Percentiles rank a stretch among this genome's conserved stretches.
Conservation (phyloP, 2,113 vertebrate genomes). For the Procavia capensis region DNA sequence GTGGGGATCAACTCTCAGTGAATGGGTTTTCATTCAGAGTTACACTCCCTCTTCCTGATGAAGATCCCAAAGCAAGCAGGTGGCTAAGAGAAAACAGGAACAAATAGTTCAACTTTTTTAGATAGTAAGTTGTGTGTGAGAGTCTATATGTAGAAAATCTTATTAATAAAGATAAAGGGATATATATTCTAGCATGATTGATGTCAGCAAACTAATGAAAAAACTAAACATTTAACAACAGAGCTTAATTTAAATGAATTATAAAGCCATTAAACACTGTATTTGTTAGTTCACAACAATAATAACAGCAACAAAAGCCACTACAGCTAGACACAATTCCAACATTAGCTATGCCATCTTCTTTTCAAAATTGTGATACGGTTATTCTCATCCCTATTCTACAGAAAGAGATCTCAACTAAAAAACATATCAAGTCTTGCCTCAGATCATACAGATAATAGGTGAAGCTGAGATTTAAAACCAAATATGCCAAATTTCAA, state of each 20-base stretch:
- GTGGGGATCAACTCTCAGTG: too few species aligned
- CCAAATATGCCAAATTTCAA: neutral
- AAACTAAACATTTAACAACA: neutral
- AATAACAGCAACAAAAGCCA: neutral
- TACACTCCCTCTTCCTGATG: accelerated
- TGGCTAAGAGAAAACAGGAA: neutral
- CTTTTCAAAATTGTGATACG: neutral
- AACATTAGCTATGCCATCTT: neutral
- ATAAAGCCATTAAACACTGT: neutral
- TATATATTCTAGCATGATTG: neutral
- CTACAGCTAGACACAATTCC: neutral
- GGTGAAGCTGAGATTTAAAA: neutral
- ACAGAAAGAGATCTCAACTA: neutral
- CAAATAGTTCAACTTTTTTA: neutral
- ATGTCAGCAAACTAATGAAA: neutral
- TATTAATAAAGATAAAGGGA: neutral
- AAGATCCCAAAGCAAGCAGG: neutral
- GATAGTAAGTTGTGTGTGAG: neutral
- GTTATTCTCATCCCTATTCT: neutral
- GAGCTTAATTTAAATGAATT: neutral
- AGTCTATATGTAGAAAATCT: neutral
- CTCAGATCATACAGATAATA: neutral
- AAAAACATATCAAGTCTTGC: neutral
- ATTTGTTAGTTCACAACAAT: constrained; percentile 19
- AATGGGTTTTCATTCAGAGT: too few species aligned